Evolutionary conservation across 2,113 vertebrate genomes (phyloP).

Genomic region (Limnothrissa miodon): DNA sequence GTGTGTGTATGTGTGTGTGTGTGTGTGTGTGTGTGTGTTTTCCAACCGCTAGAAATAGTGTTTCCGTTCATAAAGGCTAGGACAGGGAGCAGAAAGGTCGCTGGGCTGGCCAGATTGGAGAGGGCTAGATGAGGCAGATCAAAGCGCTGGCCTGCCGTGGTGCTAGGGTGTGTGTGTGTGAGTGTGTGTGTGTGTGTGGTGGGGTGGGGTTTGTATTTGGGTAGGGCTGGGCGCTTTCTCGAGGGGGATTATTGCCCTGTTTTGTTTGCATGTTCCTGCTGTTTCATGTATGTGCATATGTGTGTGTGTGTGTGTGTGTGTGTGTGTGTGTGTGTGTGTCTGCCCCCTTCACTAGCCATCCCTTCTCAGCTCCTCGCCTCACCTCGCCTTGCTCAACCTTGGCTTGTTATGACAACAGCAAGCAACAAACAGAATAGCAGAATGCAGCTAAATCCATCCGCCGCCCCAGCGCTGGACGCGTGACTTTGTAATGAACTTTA

Average conservation of each 20-base stretch:
- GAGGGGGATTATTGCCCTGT: conserved; percentile 49
- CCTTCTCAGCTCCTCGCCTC: too few relatives aligned
- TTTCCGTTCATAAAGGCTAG: conserved; percentile 47
- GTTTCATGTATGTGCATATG: conserved; percentile 41
- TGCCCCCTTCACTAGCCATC: not conserved
- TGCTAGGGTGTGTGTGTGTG: not conserved
- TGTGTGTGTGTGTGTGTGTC: too few relatives aligned
- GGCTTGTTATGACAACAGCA: conserved; percentile 56
- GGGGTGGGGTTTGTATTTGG: not conserved
- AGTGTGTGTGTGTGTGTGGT: too few relatives aligned
- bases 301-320: too few relatives aligned
- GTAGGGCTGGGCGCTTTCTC: conserved; percentile 38
- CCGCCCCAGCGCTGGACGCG: conserved; percentile 17
- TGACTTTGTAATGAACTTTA: conserved; percentile 57
- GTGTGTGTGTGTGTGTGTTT: conserved; percentile 23
- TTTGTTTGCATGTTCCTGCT: conserved; percentile 56
- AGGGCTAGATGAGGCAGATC: conserved; percentile 47
- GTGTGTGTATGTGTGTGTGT: not conserved
- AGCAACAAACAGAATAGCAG: conserved; percentile 55
- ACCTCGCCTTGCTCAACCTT: conserved; percentile 44
- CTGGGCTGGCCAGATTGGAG: conserved; percentile 39
- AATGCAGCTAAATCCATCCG: conserved; percentile 52
- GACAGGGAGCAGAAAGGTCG: conserved; percentile 42
- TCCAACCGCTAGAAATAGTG: conserved; percentile 34
- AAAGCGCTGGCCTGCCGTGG: conserved; percentile 35